A percentile compares a stretch with the other conserved stretches of the same genome.
phyloP scores from a whole-genome alignment of 2,888 invertebrate genomes.

The Caenorhabditis zanzibari region DNA sequence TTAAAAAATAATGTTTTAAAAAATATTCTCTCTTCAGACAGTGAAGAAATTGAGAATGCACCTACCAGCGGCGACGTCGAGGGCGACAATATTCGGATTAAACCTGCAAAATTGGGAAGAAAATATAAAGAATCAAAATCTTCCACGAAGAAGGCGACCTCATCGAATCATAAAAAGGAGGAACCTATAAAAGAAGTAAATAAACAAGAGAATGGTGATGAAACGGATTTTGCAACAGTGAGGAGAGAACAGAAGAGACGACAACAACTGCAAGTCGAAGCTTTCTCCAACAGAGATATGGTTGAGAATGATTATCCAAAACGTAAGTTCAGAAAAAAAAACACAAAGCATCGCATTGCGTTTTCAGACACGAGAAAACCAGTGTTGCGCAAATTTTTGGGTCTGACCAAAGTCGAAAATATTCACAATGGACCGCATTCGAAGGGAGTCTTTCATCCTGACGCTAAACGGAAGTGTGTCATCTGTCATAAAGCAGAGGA shows the following conservation, averaged over 20 bases:
- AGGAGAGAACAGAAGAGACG: not conserved
- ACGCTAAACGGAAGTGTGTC: conserved; percentile 3
- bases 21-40: too few species aligned
- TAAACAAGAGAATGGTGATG: too few species aligned
- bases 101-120: too few species aligned
- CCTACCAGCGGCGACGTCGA: too few species aligned
- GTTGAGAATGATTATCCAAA: not conserved
- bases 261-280: not conserved
- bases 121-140: too few species aligned
- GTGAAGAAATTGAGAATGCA: too few species aligned
- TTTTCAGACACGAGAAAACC: not conserved
- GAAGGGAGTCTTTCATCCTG: not conserved
- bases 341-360: too few species aligned
- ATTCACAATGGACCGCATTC: not conserved
- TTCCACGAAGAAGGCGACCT: not conserved
- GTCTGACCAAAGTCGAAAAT: not conserved
- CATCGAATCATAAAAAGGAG: not conserved
- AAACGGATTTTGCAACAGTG: not conserved
- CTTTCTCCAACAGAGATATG: too few species aligned
- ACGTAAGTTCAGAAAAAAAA: not conserved
- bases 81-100: too few species aligned
- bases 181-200: not conserved
- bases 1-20: too few species aligned
- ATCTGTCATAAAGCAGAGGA: not conserved
- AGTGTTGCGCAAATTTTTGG: not conserved